Base-by-base conservation (phyloP, 2,888 invertebrate genomes). In the Ichneumoninae sp. region DNA sequence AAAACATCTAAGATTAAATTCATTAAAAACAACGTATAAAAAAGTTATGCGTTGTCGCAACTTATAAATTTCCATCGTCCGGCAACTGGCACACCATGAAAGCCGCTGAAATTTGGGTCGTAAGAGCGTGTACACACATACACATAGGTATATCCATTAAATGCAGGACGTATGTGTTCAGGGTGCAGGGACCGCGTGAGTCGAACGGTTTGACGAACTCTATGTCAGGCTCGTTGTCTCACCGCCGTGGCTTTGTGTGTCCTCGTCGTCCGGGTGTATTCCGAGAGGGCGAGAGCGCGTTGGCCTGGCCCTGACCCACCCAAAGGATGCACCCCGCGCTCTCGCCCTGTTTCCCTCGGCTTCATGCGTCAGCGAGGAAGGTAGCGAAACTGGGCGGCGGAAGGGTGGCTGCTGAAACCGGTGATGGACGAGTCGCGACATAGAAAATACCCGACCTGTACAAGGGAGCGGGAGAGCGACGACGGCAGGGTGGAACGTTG, bases 251-350 rank as follows among this genome's bases (percentile, higher is more conserved):
- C 52, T 75, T 65, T 66, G 62, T 33, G 30, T 22, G 44, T 60
- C 33, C 72, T 54, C 76, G 76, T 65, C 65, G 75, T 52, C 44
- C 22, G 40, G 13, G 13, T 65, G 19, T 47, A 47, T 47, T 33
- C 76, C 33, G 57, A 33, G 74, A 62, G 72, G 72, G 65, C 44
- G 74, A 62, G 72, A 72, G 65, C 52, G 40, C 77, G 76, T 79
- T 77, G 86, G 87, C 86, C 87, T 90, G 91, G 92, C 91, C 93
- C 92, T 93, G 93, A 93, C 92, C 93, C 92, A 93, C 93, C 93
- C 92, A 91, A 93, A 93, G 91, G 91, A 91, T 91, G 90, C 90
- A 90, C 87, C 89, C 89, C 88, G 86, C 87, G 87, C 87, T 78
- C 22, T 26, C 57, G 57, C 83, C 82, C 76, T 65, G 84, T 71